Conservation (phyloP, 2,888 invertebrate species). For the Baronia brevicornis region DNA sequence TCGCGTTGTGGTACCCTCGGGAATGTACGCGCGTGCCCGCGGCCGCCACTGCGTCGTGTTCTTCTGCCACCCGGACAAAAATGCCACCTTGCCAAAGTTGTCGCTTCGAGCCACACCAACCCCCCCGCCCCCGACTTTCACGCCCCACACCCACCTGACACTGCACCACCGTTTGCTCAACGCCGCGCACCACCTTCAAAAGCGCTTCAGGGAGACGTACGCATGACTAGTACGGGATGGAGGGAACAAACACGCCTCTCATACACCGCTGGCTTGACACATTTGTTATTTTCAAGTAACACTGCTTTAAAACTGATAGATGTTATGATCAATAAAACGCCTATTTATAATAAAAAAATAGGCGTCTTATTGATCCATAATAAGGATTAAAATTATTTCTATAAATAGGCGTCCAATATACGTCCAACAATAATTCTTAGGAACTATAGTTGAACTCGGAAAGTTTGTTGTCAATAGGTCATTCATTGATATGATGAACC, state of each 20-base stretch:
- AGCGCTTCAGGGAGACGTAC: slow-evolving; percentile 82
- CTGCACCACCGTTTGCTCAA: slow-evolving; percentile 77
- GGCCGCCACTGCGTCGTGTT: slow-evolving; percentile 85
- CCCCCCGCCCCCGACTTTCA: slow-evolving; percentile 52
- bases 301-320: slow-evolving; percentile 6
- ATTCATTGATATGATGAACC: no score
- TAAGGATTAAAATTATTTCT: no score
- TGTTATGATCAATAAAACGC: background rate
- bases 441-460: no score
- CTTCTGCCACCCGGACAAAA: slow-evolving; percentile 84
- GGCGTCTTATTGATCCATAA: no score
- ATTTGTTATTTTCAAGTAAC: no score
- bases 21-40: slow-evolving; percentile 75
- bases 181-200: slow-evolving; percentile 82
- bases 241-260: slow-evolving; percentile 23
- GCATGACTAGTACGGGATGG: slow-evolving; percentile 64
- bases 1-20: slow-evolving; percentile 82
- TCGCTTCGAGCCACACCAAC: slow-evolving; percentile 54
- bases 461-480: no score
- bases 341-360: background rate
- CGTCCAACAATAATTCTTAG: no score
- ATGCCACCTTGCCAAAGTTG: slow-evolving; percentile 66
- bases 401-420: no score
- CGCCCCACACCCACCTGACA: slow-evolving; percentile 59
- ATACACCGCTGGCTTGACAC: slow-evolving; percentile 30